phyloP scores from a whole-genome alignment of 2,888 invertebrate species.

The Chironomus tentans region DNA sequence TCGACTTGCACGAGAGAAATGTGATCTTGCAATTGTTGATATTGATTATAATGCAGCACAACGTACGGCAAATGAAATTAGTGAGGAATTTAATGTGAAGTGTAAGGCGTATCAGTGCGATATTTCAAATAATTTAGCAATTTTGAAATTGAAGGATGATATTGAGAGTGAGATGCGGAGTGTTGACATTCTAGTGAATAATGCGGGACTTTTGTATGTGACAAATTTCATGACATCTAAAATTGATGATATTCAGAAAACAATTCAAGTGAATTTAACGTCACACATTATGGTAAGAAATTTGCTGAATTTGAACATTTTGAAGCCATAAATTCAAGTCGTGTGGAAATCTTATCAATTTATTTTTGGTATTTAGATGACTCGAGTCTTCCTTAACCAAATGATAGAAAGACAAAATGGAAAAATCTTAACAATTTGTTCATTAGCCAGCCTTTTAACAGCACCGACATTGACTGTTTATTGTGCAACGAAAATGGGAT shows the following conservation, averaged over 20 bases:
- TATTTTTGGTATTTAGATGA: no score
- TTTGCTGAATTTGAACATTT: conserved; percentile 28
- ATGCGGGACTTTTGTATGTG: conserved; percentile 43
- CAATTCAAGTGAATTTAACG: conserved; percentile 42
- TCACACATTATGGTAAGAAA: conserved; percentile 41
- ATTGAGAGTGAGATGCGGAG: conserved; percentile 39
- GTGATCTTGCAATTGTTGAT: conserved; percentile 41
- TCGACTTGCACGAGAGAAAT: conserved; percentile 40
- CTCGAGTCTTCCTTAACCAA: no score
- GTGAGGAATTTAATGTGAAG: conserved; percentile 30
- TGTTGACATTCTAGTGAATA: conserved; percentile 44
- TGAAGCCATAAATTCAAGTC: no score
- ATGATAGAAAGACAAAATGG: no score
- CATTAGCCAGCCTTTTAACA: no score
- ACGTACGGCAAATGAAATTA: conserved; percentile 38
- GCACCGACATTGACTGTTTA: no score
- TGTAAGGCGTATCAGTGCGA: conserved; percentile 31
- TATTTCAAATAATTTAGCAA: conserved; percentile 38
- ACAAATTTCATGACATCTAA: conserved; percentile 39
- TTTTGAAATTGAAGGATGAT: conserved; percentile 38
- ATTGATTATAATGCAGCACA: conserved; percentile 39
- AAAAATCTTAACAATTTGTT: no score
- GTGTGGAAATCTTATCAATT: no score
- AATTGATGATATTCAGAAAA: conserved; percentile 41
- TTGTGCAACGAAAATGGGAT: no score